These are phyloP conservation scores for Drosophila bocqueti DNA, from an alignment of 1,140 invertebrate species.

Conservation along the genomic window DNA sequence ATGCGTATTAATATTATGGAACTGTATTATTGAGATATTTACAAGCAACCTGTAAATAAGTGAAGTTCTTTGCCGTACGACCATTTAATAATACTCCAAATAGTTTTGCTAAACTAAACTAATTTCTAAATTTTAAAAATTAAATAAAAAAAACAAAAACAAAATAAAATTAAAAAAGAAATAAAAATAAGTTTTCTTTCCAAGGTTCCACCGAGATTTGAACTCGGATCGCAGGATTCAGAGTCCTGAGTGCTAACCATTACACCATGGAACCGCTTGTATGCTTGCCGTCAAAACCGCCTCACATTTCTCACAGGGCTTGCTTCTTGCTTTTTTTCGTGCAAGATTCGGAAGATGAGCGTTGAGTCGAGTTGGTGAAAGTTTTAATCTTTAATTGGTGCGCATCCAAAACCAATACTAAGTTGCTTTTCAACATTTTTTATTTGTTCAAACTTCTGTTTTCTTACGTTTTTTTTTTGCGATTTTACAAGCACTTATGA, in stretches of 20 bases:
- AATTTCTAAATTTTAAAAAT: constrained; percentile 92
- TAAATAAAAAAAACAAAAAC: constrained; percentile 65
- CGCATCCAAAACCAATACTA: constrained; percentile 11
- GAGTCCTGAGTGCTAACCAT: constrained; percentile 96
- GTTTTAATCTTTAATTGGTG: neutral
- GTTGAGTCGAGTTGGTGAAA: constrained; percentile 1
- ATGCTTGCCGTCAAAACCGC: neutral
- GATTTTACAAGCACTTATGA: constrained; percentile 66
- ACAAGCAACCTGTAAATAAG: neutral
- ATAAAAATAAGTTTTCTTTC: neutral
- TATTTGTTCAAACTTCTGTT: constrained; percentile 45
- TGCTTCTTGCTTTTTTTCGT: neutral
- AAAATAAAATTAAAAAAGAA: neutral
- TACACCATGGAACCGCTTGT: constrained; percentile 91
- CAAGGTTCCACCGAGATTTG: constrained; percentile 92
- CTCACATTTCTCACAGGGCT: neutral
- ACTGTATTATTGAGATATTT: neutral
- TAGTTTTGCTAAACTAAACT: constrained; percentile 76
- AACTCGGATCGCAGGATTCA: constrained; percentile 96
- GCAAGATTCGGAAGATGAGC: neutral
- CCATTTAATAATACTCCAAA: too few relatives aligned
- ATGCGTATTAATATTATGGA: neutral
- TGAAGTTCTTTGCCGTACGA: constrained; percentile 73
- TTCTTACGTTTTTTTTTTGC: constrained; percentile 66
- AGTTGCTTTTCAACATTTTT: constrained; percentile 45